phyloP scores from a whole-genome alignment of 2,797 vertebrate species.

The Mionectes olivaceus region DNA sequence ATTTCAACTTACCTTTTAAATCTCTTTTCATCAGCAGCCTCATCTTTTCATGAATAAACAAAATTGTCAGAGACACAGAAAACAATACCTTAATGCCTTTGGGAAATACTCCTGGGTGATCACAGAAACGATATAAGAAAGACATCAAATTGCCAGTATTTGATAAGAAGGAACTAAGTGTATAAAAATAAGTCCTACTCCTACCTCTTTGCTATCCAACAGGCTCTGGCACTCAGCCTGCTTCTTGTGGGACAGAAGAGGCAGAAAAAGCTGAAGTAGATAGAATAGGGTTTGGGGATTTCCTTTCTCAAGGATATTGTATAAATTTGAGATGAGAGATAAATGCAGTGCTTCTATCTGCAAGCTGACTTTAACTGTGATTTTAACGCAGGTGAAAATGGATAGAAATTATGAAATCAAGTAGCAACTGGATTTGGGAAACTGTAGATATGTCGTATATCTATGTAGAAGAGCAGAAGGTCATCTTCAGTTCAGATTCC shows the following conservation, averaged over 20 bases:
- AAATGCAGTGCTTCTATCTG: neutral
- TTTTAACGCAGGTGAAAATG: neutral
- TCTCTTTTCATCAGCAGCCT: neutral
- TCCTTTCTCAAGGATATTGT: neutral
- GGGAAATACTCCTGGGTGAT: neutral
- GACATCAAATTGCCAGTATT: neutral
- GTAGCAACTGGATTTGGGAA: neutral
- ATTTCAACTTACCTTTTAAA: neutral
- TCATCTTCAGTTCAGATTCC: neutral
- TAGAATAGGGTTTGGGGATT: neutral
- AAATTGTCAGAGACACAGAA: neutral
- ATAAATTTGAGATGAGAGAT: neutral
- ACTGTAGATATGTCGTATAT: neutral
- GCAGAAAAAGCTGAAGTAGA: neutral
- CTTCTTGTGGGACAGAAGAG: neutral
- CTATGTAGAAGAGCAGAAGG: neutral
- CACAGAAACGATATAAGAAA: neutral
- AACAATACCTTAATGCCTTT: neutral
- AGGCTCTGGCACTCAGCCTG: neutral
- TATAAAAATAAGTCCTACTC: neutral
- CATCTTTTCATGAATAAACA: neutral
- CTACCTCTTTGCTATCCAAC: neutral
- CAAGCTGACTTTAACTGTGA: neutral
- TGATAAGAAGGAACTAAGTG: neutral
- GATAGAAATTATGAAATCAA: neutral